Percentiles rank a stretch among this genome's conserved stretches.
Conservation (phyloP, 2,113 vertebrate species). For the Propithecus coquereli region DNA sequence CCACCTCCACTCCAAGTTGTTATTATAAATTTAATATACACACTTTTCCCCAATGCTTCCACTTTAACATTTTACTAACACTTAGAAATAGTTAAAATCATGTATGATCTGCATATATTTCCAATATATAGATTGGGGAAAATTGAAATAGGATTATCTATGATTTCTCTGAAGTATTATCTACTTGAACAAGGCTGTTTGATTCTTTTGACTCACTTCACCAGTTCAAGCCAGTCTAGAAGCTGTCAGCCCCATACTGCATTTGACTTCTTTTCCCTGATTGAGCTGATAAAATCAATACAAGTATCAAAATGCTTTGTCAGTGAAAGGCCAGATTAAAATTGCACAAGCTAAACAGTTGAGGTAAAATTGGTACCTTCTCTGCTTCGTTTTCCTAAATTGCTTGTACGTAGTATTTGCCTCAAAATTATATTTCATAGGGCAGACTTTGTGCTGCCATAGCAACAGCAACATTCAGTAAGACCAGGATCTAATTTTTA, state of each 20-base stretch:
- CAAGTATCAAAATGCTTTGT: background rate
- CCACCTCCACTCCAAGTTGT: background rate
- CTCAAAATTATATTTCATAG: background rate
- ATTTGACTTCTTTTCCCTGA: background rate
- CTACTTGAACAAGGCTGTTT: background rate
- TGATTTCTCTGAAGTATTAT: background rate
- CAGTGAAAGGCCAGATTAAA: background rate
- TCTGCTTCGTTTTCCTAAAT: background rate
- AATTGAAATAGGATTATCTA: background rate
- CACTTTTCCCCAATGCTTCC: background rate
- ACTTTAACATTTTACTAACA: background rate
- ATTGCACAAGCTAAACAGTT: background rate
- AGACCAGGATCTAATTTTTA: background rate
- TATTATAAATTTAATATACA: background rate
- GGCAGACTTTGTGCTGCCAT: background rate
- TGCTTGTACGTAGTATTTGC: background rate
- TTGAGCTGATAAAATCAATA: background rate
- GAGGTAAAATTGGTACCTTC: background rate
- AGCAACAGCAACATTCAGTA: background rate
- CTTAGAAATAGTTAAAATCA: background rate
- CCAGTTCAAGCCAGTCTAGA: background rate
- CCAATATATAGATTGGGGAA: background rate
- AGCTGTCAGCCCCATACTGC: background rate
- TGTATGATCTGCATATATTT: background rate
- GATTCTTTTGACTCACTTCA: background rate